Conservation (phyloP, 2,888 invertebrate genomes). For the Achlya flavicornis region DNA sequence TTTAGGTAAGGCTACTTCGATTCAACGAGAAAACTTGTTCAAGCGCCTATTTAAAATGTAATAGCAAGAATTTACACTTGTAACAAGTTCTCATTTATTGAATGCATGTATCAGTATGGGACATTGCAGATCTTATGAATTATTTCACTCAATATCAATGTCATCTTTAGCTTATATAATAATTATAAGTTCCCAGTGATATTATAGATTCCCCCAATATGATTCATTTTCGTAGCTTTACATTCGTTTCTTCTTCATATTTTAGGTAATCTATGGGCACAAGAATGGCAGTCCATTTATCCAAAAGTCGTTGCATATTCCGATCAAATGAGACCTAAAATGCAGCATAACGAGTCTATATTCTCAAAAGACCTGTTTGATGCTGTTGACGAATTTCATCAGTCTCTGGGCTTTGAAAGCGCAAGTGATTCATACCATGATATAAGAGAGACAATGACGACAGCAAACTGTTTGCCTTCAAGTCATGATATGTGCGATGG, state of each 20-base stretch:
- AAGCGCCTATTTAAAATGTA: conserved; percentile 20
- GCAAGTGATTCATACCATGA: conserved; percentile 85
- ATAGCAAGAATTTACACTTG: background rate
- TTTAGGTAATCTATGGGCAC: conserved; percentile 87
- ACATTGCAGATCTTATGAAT: no score
- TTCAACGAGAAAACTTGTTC: background rate
- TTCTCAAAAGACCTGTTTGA: conserved; percentile 80
- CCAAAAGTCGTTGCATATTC: conserved; percentile 80
- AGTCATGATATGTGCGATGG: conserved; percentile 89
- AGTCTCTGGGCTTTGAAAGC: conserved; percentile 84
- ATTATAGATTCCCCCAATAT: no score
- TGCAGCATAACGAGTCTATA: conserved; percentile 68
- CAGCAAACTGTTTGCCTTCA: conserved; percentile 86
- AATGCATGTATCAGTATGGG: no score
- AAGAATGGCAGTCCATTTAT: conserved; percentile 83
- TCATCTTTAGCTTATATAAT: no score
- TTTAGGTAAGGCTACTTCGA: conserved; percentile 76
- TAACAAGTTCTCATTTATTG: background rate
- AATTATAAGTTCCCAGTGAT: no score
- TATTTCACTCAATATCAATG: no score
- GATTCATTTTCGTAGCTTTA: no score
- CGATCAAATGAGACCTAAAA: conserved; percentile 78
- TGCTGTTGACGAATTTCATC: conserved; percentile 85
- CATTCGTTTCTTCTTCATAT: no score
- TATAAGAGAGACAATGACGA: conserved; percentile 83